Evolutionary conservation across 53 echinoderm and acorn worm genomes (phyloP).

Genomic region (Patiria pectinifera): DNA sequence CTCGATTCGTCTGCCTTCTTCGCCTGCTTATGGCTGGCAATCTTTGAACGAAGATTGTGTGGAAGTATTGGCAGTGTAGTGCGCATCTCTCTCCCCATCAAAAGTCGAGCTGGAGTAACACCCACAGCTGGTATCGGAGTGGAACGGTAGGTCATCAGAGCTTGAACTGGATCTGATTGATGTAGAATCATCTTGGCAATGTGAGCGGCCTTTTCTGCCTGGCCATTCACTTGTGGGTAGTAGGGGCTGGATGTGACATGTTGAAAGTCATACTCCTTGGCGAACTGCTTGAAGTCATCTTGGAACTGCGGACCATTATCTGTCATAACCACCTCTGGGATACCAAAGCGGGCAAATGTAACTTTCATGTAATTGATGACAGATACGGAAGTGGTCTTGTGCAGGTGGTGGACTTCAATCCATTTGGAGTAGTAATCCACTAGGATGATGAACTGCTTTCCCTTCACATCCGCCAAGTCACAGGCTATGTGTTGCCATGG

Average conservation of each 20-base stretch:
- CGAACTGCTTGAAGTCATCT: neutral
- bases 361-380: slow-evolving; percentile 53
- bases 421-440: no score
- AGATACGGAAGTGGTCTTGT: neutral
- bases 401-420: neutral
- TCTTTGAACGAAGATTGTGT: slow-evolving; percentile 1
- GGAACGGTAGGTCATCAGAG: slow-evolving; percentile 37
- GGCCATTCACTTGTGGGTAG: slow-evolving; percentile 47
- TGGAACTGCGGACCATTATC: no score
- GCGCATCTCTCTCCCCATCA: slow-evolving; percentile 31
- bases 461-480: no score
- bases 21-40: neutral
- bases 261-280: slow-evolving; percentile 17
- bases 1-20: neutral
- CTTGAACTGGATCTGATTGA: slow-evolving; percentile 35
- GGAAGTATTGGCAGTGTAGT: slow-evolving; percentile 1
- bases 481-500: slow-evolving; percentile 4
- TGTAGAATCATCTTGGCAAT: slow-evolving; percentile 41
- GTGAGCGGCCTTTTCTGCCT: slow-evolving; percentile 48
- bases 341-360: no score
- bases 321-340: no score
- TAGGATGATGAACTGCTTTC: no score
- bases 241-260: slow-evolving; percentile 8
- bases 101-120: neutral
- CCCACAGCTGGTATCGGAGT: neutral